phyloP scores from a whole-genome alignment of 2,797 vertebrate species.

The Dendrocincla fuliginosa region DNA sequence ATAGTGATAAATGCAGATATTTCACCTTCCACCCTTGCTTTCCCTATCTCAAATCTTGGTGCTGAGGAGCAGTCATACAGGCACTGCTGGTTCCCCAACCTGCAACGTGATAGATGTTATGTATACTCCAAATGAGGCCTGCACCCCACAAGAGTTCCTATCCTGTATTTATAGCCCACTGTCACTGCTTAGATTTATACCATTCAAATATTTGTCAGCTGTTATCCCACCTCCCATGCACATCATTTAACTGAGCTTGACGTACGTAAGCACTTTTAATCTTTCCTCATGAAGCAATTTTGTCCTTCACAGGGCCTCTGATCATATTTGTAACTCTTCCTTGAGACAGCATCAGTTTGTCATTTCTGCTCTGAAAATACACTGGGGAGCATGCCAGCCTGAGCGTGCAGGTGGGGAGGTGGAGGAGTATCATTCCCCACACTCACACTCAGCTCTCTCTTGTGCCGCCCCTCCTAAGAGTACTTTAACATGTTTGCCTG shows the following conservation, averaged over 20 bases:
- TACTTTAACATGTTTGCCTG: rapidly evolving
- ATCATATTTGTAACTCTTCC: constrained; percentile 68
- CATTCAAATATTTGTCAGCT: constrained; percentile 73
- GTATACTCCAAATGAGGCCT: not conserved
- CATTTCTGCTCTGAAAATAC: not conserved
- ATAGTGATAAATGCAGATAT: not conserved
- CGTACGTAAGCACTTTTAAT: constrained; percentile 61
- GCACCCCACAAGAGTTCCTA: not conserved
- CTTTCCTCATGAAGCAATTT: constrained; percentile 64
- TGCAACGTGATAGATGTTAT: not conserved
- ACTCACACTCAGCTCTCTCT: not conserved
- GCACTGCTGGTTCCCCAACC: not conserved
- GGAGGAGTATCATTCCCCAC: not conserved
- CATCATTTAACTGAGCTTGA: constrained; percentile 55
- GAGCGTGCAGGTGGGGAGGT: not conserved
- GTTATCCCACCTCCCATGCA: constrained; percentile 56
- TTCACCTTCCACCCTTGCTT: not conserved
- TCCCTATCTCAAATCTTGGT: not conserved
- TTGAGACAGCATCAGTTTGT: not conserved
- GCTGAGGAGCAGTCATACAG: not conserved
- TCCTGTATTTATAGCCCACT: constrained; percentile 31
- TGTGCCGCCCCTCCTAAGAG: rapidly evolving
- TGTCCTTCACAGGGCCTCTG: constrained; percentile 37
- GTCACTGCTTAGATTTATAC: constrained; percentile 40
- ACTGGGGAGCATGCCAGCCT: not conserved